Conservation (phyloP, 2,888 invertebrate species). For the Coecobrya sp. region DNA sequence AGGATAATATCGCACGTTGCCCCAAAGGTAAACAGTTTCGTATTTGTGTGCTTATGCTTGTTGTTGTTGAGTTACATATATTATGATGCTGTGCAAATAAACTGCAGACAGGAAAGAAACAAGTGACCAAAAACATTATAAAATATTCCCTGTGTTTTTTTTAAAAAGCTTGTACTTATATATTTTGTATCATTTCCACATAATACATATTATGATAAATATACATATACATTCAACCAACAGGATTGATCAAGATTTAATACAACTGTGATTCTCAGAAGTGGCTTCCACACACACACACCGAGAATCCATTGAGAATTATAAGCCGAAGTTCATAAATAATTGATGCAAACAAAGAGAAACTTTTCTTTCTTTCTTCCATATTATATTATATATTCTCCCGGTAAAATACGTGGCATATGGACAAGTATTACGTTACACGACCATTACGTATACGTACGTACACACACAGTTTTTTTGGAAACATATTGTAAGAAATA, state of each 20-base stretch:
- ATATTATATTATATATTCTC: background rate
- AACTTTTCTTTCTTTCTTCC: background rate
- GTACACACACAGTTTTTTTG: background rate
- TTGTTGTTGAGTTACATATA: background rate
- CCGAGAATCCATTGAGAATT: conserved; percentile 49
- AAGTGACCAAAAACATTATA: conserved; percentile 25
- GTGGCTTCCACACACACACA: conserved; percentile 5
- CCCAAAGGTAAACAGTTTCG: conserved; percentile 9
- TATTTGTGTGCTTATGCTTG: too few species aligned
- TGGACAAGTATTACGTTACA: background rate
- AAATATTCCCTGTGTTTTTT: background rate
- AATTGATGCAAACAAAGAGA: conserved; percentile 41
- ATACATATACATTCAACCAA: background rate
- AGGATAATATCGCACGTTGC: conserved; percentile 51
- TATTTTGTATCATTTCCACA: background rate
- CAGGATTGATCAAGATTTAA: conserved; percentile 58
- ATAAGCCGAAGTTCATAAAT: conserved; percentile 55
- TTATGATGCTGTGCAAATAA: conserved; percentile 29
- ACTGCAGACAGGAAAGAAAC: background rate
- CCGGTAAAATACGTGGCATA: background rate
- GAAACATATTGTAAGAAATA: conserved; percentile 14
- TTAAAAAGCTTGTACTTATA: conserved; percentile 3
- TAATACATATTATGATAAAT: conserved; percentile 12
- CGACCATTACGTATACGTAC: too few species aligned
- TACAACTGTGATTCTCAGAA: conserved; percentile 57